phyloP scores from a whole-genome alignment of 2,888 invertebrate species.

The Lomographa bimaculata region DNA sequence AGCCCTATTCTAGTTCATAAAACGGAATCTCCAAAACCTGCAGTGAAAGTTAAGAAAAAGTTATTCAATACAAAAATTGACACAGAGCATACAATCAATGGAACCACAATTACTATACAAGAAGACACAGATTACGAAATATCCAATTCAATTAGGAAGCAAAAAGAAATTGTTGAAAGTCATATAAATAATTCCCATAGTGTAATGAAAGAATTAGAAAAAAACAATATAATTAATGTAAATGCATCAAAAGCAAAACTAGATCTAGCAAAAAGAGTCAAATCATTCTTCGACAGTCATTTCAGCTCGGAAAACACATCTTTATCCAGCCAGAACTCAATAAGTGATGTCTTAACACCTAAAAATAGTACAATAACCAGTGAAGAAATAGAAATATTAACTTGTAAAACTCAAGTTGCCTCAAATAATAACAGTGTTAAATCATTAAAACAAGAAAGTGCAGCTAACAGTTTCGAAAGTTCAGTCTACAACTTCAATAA shows the following conservation, averaged over 20 bases:
- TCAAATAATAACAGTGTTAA: conserved; percentile 28
- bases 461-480: conserved; percentile 20
- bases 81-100: too few relatives aligned
- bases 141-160: too few relatives aligned
- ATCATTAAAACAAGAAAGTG: conserved; percentile 25
- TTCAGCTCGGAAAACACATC: conserved; percentile 60
- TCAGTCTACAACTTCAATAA: conserved; percentile 25
- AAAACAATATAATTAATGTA: background rate
- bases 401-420: conserved; percentile 41
- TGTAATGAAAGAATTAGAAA: too few relatives aligned
- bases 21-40: conserved; percentile 37
- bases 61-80: conserved; percentile 41
- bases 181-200: too few relatives aligned
- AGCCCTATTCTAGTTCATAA: conserved; percentile 60
- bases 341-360: conserved; percentile 58
- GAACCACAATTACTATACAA: too few relatives aligned
- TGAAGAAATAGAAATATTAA: conserved; percentile 59
- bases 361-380: conserved; percentile 46
- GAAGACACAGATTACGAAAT: too few relatives aligned
- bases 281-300: conserved; percentile 60
- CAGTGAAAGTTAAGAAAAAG: conserved; percentile 51
- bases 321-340: conserved; percentile 58
- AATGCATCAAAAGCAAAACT: conserved; percentile 21
- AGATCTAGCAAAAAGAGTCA: conserved; percentile 52
- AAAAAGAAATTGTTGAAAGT: too few relatives aligned